Conservation (phyloP, 2,797 vertebrate genomes). For the Potorous gilbertii region DNA sequence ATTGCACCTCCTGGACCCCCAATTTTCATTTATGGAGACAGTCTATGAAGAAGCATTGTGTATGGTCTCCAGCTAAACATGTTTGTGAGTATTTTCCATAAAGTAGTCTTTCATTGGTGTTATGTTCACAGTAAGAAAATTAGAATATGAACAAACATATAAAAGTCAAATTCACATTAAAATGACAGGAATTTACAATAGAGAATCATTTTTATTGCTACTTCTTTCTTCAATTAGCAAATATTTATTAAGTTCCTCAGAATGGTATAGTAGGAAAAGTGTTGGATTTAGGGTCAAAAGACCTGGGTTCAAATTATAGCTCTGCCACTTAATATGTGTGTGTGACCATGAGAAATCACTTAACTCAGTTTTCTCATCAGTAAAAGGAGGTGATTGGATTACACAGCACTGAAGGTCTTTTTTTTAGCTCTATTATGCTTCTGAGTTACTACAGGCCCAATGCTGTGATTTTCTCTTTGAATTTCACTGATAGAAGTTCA, state of each 20-base stretch:
- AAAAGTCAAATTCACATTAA: neutral
- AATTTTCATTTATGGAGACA: neutral
- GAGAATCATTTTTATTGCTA: neutral
- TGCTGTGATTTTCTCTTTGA: neutral
- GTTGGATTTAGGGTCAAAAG: neutral
- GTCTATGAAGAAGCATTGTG: neutral
- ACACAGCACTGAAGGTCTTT: neutral
- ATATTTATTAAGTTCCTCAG: neutral
- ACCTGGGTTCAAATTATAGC: neutral
- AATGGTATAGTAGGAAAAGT: neutral
- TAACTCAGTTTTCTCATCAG: neutral
- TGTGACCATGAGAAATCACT: neutral
- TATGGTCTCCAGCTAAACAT: neutral
- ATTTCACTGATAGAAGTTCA: neutral
- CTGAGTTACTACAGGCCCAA: neutral
- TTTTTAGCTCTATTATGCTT: neutral
- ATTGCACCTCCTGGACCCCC: slow-evolving; percentile 19
- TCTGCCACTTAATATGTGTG: neutral
- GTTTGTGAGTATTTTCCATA: slow-evolving; percentile 44
- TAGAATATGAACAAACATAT: neutral
- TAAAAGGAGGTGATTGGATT: neutral
- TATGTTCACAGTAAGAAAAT: slow-evolving; percentile 8
- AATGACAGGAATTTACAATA: neutral
- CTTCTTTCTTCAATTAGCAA: slow-evolving; percentile 30
- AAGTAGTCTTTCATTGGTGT: slow-evolving; percentile 35